These are phyloP conservation scores for Oreochromis grahami DNA, from an alignment of 2,797 vertebrate species.

Conservation along the genomic window DNA sequence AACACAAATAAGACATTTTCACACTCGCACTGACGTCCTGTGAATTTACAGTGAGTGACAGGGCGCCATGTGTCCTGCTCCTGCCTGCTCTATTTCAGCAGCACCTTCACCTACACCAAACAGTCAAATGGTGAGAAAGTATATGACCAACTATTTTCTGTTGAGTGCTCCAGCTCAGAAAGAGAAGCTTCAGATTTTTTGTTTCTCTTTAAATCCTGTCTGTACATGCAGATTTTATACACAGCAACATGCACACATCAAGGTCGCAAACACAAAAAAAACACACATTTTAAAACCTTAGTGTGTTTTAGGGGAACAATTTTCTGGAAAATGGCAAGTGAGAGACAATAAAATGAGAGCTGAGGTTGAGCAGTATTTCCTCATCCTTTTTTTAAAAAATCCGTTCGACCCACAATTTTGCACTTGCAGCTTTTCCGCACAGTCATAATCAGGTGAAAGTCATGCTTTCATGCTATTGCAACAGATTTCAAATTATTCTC, in stretches of 20 bases:
- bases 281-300: neutral
- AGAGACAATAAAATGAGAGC: neutral
- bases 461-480: neutral
- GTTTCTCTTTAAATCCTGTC: neutral
- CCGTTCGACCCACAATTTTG: neutral
- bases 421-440: neutral
- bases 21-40: neutral
- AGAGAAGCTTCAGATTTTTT: neutral
- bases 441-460: neutral
- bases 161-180: neutral
- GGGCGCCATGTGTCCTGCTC: neutral
- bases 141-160: neutral
- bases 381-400: accelerated
- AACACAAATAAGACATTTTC: neutral
- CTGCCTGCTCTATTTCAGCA: neutral
- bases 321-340: neutral
- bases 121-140: neutral
- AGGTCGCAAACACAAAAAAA: neutral
- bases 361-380: neutral
- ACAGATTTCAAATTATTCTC: neutral
- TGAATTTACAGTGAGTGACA: neutral
- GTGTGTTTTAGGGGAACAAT: neutral
- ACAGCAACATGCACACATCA: neutral
- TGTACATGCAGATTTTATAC: neutral
- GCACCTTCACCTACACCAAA: neutral